Percentiles rank a stretch among this genome's conserved stretches.
These are phyloP conservation scores for Drosophila melanosoma DNA, from an alignment of 2,888 invertebrate species.

Conservation along the genomic window DNA sequence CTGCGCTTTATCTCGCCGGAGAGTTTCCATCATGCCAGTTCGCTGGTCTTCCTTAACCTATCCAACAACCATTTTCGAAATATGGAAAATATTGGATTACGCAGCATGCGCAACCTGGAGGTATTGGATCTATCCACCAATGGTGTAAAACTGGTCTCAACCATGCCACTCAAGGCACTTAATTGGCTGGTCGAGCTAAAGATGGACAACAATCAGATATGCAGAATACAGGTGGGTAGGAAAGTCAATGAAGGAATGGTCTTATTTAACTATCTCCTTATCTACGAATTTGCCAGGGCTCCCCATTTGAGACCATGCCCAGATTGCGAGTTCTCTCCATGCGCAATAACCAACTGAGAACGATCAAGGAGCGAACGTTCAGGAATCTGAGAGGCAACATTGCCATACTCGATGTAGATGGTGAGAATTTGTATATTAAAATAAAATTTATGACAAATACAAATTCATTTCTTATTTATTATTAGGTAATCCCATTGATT, in stretches of 20 bases:
- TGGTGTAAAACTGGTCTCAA: conserved; percentile 89
- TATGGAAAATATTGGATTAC: conserved; percentile 91
- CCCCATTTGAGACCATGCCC: conserved; percentile 93
- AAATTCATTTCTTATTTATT: conserved; percentile 7
- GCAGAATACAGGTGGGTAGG: conserved; percentile 87
- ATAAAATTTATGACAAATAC: too few species aligned
- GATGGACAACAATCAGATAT: conserved; percentile 93
- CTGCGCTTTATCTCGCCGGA: conserved; percentile 89
- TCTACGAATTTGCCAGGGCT: conserved; percentile 85
- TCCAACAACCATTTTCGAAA: conserved; percentile 92
- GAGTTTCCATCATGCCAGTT: conserved; percentile 92
- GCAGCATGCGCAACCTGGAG: conserved; percentile 91
- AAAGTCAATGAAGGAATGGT: background rate
- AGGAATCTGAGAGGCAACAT: conserved; percentile 92
- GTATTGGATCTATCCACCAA: conserved; percentile 94
- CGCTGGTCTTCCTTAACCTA: conserved; percentile 92
- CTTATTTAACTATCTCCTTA: background rate
- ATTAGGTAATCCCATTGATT: conserved; percentile 92
- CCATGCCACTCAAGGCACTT: conserved; percentile 89
- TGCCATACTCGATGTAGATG: conserved; percentile 93
- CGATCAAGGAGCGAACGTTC: conserved; percentile 90
- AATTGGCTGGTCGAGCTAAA: conserved; percentile 95
- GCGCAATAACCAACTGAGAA: conserved; percentile 90
- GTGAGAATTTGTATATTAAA: conserved; percentile 84
- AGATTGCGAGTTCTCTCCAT: conserved; percentile 92